Conservation (phyloP, 2,888 invertebrate species). For the Ennomos erosarius region DNA sequence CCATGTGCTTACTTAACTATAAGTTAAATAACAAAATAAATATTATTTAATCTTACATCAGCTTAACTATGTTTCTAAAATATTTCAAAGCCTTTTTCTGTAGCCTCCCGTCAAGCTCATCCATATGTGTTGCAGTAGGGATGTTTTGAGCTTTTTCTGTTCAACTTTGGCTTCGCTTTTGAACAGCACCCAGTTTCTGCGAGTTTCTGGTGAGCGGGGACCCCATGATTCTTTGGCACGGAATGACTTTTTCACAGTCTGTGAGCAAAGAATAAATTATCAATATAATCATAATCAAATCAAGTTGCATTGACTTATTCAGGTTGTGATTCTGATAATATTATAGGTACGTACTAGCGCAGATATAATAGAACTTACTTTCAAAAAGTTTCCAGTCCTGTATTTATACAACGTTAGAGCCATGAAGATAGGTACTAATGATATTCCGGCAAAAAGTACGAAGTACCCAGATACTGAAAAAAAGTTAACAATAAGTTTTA, state of each 20-base stretch:
- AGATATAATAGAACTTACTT: constrained; percentile 50
- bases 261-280: constrained; percentile 38
- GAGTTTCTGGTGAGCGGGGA: constrained; percentile 77
- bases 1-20: too few species aligned
- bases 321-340: too few species aligned
- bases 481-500: constrained; percentile 21
- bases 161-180: constrained; percentile 71
- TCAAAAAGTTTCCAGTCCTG: constrained; percentile 51
- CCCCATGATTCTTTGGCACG: constrained; percentile 86
- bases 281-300: too few species aligned
- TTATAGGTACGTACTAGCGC: too few species aligned
- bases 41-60: too few species aligned
- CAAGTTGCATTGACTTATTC: too few species aligned
- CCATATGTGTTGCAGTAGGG: constrained; percentile 54
- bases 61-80: background rate
- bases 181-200: constrained; percentile 84
- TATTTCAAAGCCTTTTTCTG: constrained; percentile 24
- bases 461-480: constrained; percentile 71
- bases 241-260: constrained; percentile 77
- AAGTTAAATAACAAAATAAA: too few species aligned
- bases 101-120: constrained; percentile 51
- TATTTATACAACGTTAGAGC: constrained; percentile 53
- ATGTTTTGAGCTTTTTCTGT: constrained; percentile 48
- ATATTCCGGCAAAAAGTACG: constrained; percentile 64
- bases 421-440: constrained; percentile 66